Conservation (phyloP, 2,797 vertebrate species). For the Myotis daubentonii region DNA sequence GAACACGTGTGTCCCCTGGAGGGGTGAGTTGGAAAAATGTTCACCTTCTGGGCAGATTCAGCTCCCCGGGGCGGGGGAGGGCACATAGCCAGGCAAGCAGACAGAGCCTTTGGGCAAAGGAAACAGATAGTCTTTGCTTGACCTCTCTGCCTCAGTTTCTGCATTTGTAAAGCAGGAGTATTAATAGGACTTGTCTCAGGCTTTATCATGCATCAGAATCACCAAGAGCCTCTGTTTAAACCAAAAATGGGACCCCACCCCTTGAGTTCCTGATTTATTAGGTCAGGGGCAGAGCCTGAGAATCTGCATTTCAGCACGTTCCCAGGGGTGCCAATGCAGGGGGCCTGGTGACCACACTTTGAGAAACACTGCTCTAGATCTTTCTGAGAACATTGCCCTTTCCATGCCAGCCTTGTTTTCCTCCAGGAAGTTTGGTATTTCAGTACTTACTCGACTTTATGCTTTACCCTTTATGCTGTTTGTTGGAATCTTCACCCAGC, state of each 20-base stretch:
- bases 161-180: background rate
- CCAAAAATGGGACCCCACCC: too few relatives aligned
- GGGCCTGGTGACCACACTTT: background rate
- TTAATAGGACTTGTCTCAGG: background rate
- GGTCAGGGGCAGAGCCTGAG: background rate
- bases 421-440: background rate
- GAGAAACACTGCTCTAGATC: background rate
- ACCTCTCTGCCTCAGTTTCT: background rate
- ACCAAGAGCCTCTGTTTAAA: background rate
- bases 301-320: background rate
- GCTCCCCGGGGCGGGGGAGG: too few relatives aligned
- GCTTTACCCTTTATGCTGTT: constrained; percentile 56
- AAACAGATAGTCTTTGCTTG: background rate
- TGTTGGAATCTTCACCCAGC: constrained; percentile 52
- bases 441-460: background rate
- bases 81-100: background rate
- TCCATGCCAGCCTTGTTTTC: background rate
- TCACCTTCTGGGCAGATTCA: background rate
- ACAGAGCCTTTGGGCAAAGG: background rate
- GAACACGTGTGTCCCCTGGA: background rate
- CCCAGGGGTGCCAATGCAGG: background rate
- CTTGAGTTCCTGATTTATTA: background rate
- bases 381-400: background rate
- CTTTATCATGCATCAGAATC: background rate
- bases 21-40: background rate